A percentile compares a stretch with the other conserved stretches of the same genome.
Conservation (phyloP, 2,113 vertebrate genomes). For the Dicaeum eximium region DNA sequence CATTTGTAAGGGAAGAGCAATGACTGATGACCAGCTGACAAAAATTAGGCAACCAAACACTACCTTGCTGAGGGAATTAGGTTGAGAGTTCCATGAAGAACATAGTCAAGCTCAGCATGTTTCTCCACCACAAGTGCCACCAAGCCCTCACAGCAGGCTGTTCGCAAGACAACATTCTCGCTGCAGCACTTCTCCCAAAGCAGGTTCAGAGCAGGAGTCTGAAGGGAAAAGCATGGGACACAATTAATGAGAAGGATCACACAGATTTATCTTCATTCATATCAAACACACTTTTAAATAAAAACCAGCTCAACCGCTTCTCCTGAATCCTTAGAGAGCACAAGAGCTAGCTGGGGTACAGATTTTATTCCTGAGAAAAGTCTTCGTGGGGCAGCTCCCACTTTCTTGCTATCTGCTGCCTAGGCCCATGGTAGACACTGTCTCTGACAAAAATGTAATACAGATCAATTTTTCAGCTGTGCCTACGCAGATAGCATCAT, state of each 20-base stretch:
- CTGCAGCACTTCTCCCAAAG: conserved; percentile 93
- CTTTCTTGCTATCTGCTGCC: neutral
- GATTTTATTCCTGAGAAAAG: neutral
- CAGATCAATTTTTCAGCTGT: neutral
- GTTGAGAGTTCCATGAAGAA: conserved; percentile 87
- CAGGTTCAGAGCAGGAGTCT: conserved; percentile 85
- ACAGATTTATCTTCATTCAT: neutral
- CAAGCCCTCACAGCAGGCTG: conserved; percentile 85
- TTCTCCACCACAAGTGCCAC: conserved; percentile 87
- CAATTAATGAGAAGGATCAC: neutral
- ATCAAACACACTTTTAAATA: neutral
- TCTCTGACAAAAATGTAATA: neutral
- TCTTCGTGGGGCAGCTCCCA: neutral
- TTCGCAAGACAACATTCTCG: conserved; percentile 78
- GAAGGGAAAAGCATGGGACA: conserved; percentile 30
- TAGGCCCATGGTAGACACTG: neutral
- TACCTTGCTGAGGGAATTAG: conserved; percentile 91
- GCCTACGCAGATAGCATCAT: neutral
- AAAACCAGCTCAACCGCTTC: neutral
- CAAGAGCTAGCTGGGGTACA: neutral
- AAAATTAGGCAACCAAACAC: neutral
- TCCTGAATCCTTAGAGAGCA: neutral
- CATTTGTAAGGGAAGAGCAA: neutral
- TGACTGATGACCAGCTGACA: neutral
- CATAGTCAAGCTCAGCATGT: conserved; percentile 82